phyloP scores from a whole-genome alignment of 2,888 invertebrate species.

The Chirona hameri region DNA sequence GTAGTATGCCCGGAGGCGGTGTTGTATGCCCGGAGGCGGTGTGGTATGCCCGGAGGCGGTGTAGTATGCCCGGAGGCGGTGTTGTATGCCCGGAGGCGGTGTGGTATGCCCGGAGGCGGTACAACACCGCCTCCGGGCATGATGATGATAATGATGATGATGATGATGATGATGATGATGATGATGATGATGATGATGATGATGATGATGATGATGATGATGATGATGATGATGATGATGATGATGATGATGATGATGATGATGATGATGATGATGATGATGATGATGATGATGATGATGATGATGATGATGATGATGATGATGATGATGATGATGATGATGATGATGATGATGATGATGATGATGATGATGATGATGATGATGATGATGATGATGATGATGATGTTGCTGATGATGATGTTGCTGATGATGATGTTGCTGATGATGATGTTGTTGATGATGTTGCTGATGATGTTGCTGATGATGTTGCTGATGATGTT shows the following conservation, averaged over 20 bases:
- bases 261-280: constrained; percentile 22
- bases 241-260: constrained; percentile 22
- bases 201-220: constrained; percentile 22
- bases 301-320: constrained; percentile 22
- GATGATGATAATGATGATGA: constrained; percentile 10
- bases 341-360: constrained; percentile 22
- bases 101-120: no score
- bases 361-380: constrained; percentile 22
- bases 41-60: no score
- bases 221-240: constrained; percentile 22
- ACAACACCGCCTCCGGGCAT: not conserved
- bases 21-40: no score
- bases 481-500: no score
- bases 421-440: no score
- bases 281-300: constrained; percentile 22
- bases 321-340: constrained; percentile 22
- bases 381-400: no score
- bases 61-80: no score
- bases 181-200: constrained; percentile 22
- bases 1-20: no score
- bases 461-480: no score
- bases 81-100: no score
- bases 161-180: constrained; percentile 5
- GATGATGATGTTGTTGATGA: no score
- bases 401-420: no score